A percentile compares a stretch with the other conserved stretches of the same genome.
Evolutionary conservation across 1,140 invertebrate species (phyloP).

Genomic region (Zaprionus davidi): DNA sequence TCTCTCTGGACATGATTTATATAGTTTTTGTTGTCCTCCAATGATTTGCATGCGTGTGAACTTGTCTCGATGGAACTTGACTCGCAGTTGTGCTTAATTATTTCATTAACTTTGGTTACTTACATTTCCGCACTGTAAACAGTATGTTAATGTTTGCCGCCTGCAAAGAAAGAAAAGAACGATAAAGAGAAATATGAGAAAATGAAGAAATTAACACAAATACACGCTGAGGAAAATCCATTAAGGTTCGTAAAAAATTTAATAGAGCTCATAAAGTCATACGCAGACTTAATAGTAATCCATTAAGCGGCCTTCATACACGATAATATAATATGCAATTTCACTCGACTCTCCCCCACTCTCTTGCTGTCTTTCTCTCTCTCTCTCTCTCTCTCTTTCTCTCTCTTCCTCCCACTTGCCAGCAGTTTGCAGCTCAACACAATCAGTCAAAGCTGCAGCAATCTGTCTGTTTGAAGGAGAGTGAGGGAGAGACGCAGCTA

Average conservation of each 20-base stretch:
- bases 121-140: constrained; percentile 59
- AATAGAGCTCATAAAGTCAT: constrained; percentile 26
- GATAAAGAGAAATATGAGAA: constrained; percentile 4
- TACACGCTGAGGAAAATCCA: constrained; percentile 4
- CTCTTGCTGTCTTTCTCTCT: background rate
- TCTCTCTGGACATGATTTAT: background rate
- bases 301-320: constrained; percentile 3
- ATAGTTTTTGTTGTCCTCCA: background rate
- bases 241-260: constrained; percentile 27
- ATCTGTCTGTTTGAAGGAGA: background rate
- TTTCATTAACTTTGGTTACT: constrained; percentile 58
- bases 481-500: background rate
- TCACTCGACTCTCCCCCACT: background rate
- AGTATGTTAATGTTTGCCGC: constrained; percentile 21
- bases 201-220: constrained; percentile 43
- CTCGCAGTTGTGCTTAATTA: constrained; percentile 44
- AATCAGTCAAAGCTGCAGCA: constrained; percentile 19
- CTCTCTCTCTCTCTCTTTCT: background rate
- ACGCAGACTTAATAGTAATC: constrained; percentile 7
- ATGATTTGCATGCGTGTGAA: constrained; percentile 50
- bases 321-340: background rate
- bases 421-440: background rate
- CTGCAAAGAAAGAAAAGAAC: constrained; percentile 28
- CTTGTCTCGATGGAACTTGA: constrained; percentile 3
- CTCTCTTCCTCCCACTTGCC: background rate